A percentile compares a stretch with the other conserved stretches of the same genome.
Conservation (phyloP, 2,888 invertebrate species). For the Pseudeuparius sepicola region DNA sequence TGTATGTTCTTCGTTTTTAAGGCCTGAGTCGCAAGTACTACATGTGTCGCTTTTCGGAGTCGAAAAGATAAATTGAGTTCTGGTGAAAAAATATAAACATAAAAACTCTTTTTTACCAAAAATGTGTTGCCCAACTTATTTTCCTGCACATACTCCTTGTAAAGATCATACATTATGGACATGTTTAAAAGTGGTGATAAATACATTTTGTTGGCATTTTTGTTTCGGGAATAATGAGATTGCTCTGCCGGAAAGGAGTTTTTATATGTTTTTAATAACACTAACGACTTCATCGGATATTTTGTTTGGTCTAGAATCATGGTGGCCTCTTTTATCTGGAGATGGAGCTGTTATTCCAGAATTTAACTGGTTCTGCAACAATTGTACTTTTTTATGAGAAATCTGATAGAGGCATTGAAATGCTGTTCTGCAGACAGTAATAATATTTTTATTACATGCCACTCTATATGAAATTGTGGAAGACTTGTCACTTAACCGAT, state of each 20-base stretch:
- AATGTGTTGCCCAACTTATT: constrained; percentile 5
- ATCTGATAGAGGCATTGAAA: constrained; percentile 5
- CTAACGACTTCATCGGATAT: constrained; percentile 11
- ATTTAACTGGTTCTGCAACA: constrained; percentile 11
- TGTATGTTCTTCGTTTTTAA: constrained; percentile 10
- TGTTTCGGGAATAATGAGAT: constrained; percentile 16
- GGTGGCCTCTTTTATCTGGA: constrained; percentile 14
- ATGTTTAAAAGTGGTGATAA: constrained; percentile 12
- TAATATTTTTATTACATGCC: constrained; percentile 8
- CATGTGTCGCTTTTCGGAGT: constrained; percentile 14
- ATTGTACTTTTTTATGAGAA: constrained; percentile 8
- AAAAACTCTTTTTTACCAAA: constrained; percentile 3
- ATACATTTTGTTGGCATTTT: constrained; percentile 14
- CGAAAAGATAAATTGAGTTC: constrained; percentile 13
- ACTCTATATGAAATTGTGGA: constrained; percentile 7
- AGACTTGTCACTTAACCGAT: constrained; percentile 5
- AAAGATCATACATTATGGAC: constrained; percentile 6
- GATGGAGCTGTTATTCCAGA: constrained; percentile 13
- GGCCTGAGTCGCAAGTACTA: constrained; percentile 13
- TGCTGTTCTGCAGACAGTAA: constrained; percentile 9
- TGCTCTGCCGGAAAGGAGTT: constrained; percentile 15
- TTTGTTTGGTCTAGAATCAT: constrained; percentile 15
- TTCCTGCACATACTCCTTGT: constrained; percentile 1
- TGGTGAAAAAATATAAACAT: constrained; percentile 1
- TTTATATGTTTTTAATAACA: constrained; percentile 13